Percentiles rank a stretch among this genome's conserved stretches.
phyloP scores from a whole-genome alignment of 2,113 vertebrate species.

The Seriola rivoliana region DNA sequence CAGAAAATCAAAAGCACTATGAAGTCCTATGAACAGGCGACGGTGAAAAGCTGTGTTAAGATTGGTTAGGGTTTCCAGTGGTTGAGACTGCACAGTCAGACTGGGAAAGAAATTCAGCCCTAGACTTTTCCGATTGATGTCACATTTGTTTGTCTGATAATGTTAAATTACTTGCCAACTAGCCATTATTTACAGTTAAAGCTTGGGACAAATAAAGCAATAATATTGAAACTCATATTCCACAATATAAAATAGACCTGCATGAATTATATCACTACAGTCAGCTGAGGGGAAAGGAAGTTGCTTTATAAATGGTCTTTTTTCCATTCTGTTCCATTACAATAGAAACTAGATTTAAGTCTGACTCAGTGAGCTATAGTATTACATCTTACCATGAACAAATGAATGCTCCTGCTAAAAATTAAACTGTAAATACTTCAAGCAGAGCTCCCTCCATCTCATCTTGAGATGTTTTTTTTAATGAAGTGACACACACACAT shows the following conservation, averaged over 20 bases:
- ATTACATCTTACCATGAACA: constrained; percentile 18
- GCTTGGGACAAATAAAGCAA: not conserved
- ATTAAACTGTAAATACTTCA: constrained; percentile 55
- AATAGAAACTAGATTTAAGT: constrained; percentile 64
- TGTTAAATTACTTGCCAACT: too few species aligned
- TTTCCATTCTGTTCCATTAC: constrained; percentile 40
- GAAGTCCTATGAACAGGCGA: too few species aligned
- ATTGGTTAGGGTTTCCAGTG: too few species aligned
- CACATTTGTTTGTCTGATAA: too few species aligned
- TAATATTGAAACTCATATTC: not conserved
- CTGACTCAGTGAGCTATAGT: constrained; percentile 31
- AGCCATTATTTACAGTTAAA: not conserved
- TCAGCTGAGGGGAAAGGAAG: constrained; percentile 1
- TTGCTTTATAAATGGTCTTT: constrained; percentile 11
- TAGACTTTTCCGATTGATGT: too few species aligned
- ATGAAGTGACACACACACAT: constrained; percentile 58
- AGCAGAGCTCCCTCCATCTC: constrained; percentile 25
- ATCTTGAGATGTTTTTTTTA: constrained; percentile 25
- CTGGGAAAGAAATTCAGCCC: too few species aligned
- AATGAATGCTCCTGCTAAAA: constrained; percentile 27
- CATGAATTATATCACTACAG: constrained; percentile 12
- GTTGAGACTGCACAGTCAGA: too few species aligned
- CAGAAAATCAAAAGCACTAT: too few species aligned
- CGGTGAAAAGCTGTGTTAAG: too few species aligned
- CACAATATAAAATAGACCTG: too few species aligned